Percentiles rank a stretch among this genome's conserved stretches.
These are phyloP conservation scores for Nipponia nippon DNA, from an alignment of 2,113 vertebrate species.

Conservation along the genomic window DNA sequence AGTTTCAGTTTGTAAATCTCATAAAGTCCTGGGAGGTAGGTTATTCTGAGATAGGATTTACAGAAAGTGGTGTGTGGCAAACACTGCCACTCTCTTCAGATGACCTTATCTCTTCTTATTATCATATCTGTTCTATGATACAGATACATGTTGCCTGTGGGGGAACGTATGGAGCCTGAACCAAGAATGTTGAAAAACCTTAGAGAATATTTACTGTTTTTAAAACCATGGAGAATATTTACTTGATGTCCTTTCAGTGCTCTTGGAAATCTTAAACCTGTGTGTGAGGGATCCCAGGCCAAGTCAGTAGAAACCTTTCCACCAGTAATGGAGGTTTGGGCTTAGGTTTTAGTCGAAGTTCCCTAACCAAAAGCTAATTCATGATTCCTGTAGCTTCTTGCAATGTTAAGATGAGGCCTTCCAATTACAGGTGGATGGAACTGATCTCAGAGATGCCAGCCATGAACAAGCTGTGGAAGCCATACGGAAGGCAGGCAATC, in stretches of 20 bases:
- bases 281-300: not conserved
- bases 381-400: conserved; percentile 57
- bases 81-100: not conserved
- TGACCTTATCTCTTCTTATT: not conserved
- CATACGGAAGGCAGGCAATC: conserved; percentile 93
- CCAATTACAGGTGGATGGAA: conserved; percentile 91
- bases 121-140: not conserved
- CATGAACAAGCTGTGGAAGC: conserved; percentile 98
- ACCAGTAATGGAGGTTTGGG: not conserved
- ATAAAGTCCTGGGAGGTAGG: not conserved
- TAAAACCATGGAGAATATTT: not conserved
- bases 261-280: not conserved
- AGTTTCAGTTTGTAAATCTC: not conserved
- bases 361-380: conserved; percentile 17
- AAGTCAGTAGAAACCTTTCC: not conserved
- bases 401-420: conserved; percentile 76
- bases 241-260: not conserved
- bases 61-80: not conserved
- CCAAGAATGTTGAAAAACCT: not conserved
- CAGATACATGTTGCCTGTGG: not conserved
- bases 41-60: not conserved
- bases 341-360: not conserved
- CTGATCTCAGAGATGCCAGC: conserved; percentile 94
- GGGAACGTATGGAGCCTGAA: not conserved
- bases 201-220: too few species aligned